A percentile compares a stretch with the other conserved stretches of the same genome.
Conservation (phyloP, 2,113 vertebrate genomes). For the Rutilus rutilus region DNA sequence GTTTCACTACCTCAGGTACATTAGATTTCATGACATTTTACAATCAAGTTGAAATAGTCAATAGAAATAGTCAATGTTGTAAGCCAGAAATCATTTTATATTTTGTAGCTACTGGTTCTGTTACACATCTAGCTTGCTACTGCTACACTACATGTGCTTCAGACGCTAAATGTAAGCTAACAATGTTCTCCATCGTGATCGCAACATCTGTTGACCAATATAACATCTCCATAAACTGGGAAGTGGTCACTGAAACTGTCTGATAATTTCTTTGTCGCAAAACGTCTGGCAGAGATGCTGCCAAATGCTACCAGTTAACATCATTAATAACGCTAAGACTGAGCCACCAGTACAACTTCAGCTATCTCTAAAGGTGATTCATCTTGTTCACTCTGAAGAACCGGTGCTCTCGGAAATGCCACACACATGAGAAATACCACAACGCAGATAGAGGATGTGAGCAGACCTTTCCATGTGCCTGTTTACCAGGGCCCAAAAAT, state of each 20-base stretch:
- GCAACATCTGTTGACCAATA: background rate
- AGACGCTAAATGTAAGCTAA: too few relatives aligned
- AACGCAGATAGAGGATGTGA: conserved; percentile 32
- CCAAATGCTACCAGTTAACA: background rate
- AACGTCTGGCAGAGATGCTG: background rate
- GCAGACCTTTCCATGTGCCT: conserved; percentile 16
- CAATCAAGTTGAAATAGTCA: background rate
- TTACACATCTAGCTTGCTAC: background rate
- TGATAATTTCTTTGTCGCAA: background rate
- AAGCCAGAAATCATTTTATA: background rate
- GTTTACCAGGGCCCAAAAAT: conserved; percentile 27
- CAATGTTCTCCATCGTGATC: too few relatives aligned
- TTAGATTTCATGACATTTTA: background rate
- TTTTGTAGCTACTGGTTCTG: background rate
- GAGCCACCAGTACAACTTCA: background rate
- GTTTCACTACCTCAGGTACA: background rate
- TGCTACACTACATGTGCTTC: too few relatives aligned
- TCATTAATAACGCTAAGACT: background rate
- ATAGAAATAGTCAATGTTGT: background rate
- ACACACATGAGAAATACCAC: conserved; percentile 43
- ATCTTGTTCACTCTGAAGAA: background rate
- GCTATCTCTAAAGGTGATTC: background rate
- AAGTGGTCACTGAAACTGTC: background rate
- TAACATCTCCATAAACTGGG: background rate
- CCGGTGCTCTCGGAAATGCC: conserved; percentile 22